Evolutionary conservation across 2,888 invertebrate genomes (phyloP).

Genomic region (Galerucella pusilla): DNA sequence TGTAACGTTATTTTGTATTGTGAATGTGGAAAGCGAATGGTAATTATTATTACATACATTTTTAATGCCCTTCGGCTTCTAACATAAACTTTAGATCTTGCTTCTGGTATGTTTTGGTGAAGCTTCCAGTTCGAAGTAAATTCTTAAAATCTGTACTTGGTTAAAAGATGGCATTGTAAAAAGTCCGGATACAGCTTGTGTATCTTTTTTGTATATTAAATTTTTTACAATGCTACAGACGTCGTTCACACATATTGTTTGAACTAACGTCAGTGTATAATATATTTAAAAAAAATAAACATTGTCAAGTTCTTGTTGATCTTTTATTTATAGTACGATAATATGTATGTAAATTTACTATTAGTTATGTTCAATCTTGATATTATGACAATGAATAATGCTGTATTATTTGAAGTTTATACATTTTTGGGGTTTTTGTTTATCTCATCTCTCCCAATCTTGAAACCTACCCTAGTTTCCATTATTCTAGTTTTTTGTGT

Average conservation of each 20-base stretch:
- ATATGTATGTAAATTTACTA: neutral
- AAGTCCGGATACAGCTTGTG: conserved; percentile 49
- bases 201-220: conserved; percentile 51
- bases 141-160: conserved; percentile 39
- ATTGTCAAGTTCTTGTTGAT: conserved; percentile 47
- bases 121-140: conserved; percentile 39
- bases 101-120: conserved; percentile 51
- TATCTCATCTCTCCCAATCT: too few relatives aligned
- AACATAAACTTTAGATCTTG: neutral
- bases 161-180: conserved; percentile 54
- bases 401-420: too few relatives aligned
- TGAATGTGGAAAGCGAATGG: neutral
- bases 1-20: neutral
- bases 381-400: too few relatives aligned
- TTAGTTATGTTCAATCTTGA: neutral
- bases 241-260: conserved; percentile 59
- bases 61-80: conserved; percentile 2
- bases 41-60: neutral
- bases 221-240: conserved; percentile 59
- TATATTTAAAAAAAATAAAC: conserved; percentile 52
- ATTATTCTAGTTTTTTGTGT: too few relatives aligned
- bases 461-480: too few relatives aligned
- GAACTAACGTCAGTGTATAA: conserved; percentile 55
- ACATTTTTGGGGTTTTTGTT: too few relatives aligned
- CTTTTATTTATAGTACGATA: conserved; percentile 9